phyloP scores from a whole-genome alignment of 2,113 vertebrate species.

The Malaclemys terrapin region DNA sequence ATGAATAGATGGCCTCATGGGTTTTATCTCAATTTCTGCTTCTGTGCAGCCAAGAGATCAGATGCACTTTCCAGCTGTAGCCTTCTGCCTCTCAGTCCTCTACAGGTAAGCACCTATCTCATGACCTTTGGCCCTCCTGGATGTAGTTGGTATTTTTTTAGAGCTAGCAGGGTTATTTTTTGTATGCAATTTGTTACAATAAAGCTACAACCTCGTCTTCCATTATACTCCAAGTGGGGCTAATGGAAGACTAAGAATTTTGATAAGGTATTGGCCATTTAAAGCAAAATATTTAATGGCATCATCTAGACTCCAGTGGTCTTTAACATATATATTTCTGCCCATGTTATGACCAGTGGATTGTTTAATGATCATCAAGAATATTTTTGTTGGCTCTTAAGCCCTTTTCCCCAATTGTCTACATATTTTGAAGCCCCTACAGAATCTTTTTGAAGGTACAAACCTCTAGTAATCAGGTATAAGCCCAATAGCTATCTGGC shows the following conservation, averaged over 20 bases:
- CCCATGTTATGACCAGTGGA: background rate
- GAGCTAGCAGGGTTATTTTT: background rate
- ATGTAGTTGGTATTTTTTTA: background rate
- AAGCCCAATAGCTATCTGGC: background rate
- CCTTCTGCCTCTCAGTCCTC: background rate
- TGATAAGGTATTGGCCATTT: background rate
- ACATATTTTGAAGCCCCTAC: background rate
- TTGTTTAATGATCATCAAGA: slow-evolving; percentile 42
- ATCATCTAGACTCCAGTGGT: background rate
- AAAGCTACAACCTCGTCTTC: rapidly evolving
- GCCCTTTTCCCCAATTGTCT: background rate
- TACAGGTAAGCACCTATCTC: background rate
- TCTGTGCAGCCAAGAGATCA: background rate
- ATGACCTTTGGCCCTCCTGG: background rate
- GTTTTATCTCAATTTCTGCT: background rate
- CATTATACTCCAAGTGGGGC: background rate
- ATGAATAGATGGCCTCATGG: background rate
- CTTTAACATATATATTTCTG: background rate
- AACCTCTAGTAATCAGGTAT: background rate
- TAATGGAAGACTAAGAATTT: background rate
- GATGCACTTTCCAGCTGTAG: background rate
- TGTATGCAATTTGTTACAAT: background rate
- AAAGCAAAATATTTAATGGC: background rate
- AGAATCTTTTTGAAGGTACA: slow-evolving; percentile 8
- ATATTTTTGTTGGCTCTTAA: slow-evolving; percentile 61